Percentiles rank a stretch among this genome's conserved stretches.
Conservation (phyloP, 2,888 invertebrate species). For the Corbicula japonica region DNA sequence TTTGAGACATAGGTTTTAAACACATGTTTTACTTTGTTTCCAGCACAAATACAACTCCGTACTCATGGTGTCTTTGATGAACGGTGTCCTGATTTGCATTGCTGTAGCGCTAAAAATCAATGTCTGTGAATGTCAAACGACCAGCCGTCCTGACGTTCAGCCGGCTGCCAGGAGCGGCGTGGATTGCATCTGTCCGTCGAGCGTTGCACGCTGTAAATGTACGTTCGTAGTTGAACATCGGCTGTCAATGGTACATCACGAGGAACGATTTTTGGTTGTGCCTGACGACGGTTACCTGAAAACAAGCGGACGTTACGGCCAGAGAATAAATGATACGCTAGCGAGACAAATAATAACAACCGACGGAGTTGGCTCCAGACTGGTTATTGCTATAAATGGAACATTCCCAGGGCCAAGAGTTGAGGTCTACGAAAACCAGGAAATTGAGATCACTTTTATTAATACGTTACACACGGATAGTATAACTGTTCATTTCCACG, state of each 20-base stretch:
- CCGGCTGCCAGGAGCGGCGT: neutral
- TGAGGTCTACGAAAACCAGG: conserved; percentile 69
- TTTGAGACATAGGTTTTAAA: neutral
- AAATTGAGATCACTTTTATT: conserved; percentile 50
- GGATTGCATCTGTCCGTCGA: conserved; percentile 25
- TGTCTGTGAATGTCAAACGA: neutral
- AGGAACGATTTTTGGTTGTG: conserved; percentile 30
- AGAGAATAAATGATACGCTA: conserved; percentile 9
- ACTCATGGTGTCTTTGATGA: neutral
- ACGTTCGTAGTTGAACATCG: conserved; percentile 49
- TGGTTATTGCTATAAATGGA: conserved; percentile 73
- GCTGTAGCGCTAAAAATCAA: neutral
- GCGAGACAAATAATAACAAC: conserved; percentile 66
- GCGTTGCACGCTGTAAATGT: conserved; percentile 50
- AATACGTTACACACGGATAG: conserved; percentile 70
- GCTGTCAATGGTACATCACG: conserved; percentile 56
- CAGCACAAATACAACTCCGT: neutral
- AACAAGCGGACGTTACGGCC: neutral
- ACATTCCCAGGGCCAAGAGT: conserved; percentile 75
- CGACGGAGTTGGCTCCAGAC: conserved; percentile 65
- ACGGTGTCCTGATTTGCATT: conserved; percentile 5
- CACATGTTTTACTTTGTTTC: neutral
- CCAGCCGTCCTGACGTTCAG: neutral
- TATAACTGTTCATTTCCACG: conserved; percentile 75
- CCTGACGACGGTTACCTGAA: conserved; percentile 44